These are phyloP conservation scores for Nycticebus coucang DNA, from an alignment of 2,113 vertebrate genomes.

Conservation along the genomic window DNA sequence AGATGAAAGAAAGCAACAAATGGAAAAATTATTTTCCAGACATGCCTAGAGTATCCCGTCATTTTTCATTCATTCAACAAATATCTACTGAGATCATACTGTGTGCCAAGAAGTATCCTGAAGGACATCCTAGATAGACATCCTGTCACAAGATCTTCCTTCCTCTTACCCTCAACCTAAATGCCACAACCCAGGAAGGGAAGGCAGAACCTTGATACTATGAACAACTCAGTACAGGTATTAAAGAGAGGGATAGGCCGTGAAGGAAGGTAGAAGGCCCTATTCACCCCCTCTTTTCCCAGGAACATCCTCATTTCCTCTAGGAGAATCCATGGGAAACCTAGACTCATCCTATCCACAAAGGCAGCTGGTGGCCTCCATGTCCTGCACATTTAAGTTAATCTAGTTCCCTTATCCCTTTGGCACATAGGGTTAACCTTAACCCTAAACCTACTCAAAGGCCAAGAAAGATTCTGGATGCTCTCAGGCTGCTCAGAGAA, in stretches of 20 bases:
- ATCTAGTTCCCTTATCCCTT: not conserved
- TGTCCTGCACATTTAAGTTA: not conserved
- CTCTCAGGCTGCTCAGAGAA: not conserved
- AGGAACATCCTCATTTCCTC: not conserved
- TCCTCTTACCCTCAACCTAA: not conserved
- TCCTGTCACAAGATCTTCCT: not conserved
- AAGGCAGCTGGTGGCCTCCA: not conserved
- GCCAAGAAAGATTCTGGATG: not conserved
- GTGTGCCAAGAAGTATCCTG: not conserved
- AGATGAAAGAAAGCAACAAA: constrained; percentile 24
- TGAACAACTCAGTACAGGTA: not conserved
- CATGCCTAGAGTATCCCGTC: not conserved
- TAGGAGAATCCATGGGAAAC: not conserved
- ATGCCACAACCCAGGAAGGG: not conserved
- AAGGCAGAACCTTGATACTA: not conserved
- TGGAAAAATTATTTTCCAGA: constrained; percentile 1
- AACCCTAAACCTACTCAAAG: not conserved
- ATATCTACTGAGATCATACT: not conserved
- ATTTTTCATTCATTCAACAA: not conserved
- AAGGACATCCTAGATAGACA: not conserved
- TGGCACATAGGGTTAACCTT: not conserved
- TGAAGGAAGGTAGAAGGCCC: not conserved
- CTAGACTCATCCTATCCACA: not conserved
- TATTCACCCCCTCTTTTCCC: not conserved
- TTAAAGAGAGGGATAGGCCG: no score